Evolutionary conservation across 2,113 vertebrate species (phyloP).

Genomic region (Cyanocitta stelleri): DNA sequence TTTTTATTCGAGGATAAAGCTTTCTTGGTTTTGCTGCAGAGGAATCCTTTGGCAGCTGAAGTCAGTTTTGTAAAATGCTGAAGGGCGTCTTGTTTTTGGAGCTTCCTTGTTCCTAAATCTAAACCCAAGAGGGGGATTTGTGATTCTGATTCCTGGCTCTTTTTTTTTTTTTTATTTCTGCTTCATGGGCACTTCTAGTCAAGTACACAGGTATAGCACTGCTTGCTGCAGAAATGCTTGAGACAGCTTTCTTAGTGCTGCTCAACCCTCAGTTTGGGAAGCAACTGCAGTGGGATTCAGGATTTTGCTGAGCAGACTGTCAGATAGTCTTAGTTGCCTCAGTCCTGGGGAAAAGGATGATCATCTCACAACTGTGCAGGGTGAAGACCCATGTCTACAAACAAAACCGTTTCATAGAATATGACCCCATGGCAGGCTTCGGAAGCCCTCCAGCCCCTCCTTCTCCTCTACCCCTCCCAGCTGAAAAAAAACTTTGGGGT

Average conservation of each 20-base stretch:
- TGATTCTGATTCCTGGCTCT: not conserved
- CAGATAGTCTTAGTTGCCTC: not conserved
- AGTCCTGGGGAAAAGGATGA: not conserved
- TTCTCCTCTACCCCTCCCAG: not conserved
- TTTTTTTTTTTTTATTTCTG: not conserved
- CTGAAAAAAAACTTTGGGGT: not conserved
- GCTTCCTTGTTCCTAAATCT: not conserved
- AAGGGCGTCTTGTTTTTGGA: not conserved
- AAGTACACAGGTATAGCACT: rapidly evolving
- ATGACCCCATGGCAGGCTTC: not conserved
- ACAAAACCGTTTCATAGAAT: not conserved
- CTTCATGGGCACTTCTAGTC: not conserved
- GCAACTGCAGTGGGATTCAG: not conserved
- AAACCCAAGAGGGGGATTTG: not conserved
- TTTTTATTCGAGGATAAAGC: constrained; percentile 27
- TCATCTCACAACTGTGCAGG: not conserved
- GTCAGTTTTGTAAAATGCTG: not conserved
- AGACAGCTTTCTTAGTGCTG: not conserved
- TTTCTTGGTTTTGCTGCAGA: not conserved
- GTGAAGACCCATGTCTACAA: not conserved
- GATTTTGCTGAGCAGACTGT: not conserved
- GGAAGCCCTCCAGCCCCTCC: not conserved
- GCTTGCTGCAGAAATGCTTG: not conserved
- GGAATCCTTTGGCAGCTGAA: constrained; percentile 20
- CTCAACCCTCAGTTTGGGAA: not conserved